Percentiles rank a stretch among this genome's conserved stretches.
Conservation (phyloP, 2,888 invertebrate species). For the Epistrophe grossulariae region DNA sequence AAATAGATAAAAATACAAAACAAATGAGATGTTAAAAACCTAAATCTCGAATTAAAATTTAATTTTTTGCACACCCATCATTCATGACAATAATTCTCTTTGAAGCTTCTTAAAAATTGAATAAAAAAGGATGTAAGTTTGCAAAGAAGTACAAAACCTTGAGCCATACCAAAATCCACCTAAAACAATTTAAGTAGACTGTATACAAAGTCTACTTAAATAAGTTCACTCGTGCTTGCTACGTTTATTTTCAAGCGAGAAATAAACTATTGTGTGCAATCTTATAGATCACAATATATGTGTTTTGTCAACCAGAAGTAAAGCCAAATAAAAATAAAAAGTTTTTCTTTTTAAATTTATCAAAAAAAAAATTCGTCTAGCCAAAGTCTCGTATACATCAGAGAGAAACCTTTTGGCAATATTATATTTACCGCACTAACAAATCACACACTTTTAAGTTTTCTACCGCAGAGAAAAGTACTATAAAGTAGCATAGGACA, state of each 20-base stretch:
- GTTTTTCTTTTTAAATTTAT: conserved; percentile 18
- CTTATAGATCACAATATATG: conserved; percentile 23
- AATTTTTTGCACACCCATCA: too few relatives aligned
- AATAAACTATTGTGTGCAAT: conserved; percentile 4
- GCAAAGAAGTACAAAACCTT: neutral
- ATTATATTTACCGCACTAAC: conserved; percentile 41
- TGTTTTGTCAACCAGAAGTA: conserved; percentile 29
- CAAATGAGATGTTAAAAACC: too few relatives aligned
- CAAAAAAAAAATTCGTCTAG: conserved; percentile 18
- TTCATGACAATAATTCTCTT: too few relatives aligned
- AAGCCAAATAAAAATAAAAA: conserved; percentile 3
- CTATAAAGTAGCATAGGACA: neutral
- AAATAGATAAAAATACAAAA: too few relatives aligned
- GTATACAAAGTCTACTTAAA: conserved; percentile 20
- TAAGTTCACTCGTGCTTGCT: conserved; percentile 18
- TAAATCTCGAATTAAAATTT: too few relatives aligned
- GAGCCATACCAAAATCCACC: neutral
- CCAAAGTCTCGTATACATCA: neutral
- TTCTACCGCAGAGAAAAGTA: conserved; percentile 53
- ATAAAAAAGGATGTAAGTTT: too few relatives aligned
- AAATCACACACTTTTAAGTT: conserved; percentile 61
- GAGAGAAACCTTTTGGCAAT: conserved; percentile 47
- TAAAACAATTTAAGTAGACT: neutral
- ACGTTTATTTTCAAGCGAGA: neutral
- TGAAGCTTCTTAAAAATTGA: too few relatives aligned